These are phyloP conservation scores for Solenopsis fugax DNA, from an alignment of 1,140 invertebrate species.

Conservation along the genomic window DNA sequence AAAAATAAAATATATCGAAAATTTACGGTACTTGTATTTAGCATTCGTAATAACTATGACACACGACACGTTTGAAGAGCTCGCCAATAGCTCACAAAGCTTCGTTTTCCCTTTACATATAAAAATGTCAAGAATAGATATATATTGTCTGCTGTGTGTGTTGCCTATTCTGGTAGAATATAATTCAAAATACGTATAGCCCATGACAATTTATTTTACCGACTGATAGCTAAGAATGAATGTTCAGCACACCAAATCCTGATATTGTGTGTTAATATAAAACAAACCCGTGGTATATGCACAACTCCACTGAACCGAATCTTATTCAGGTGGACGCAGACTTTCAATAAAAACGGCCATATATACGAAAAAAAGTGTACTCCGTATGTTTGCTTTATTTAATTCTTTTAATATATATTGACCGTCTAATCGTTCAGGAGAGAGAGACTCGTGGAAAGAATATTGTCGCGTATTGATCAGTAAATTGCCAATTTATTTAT, in stretches of 20 bases:
- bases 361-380: constrained; percentile 36
- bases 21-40: constrained; percentile 15
- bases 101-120: constrained; percentile 31
- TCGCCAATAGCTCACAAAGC: constrained; percentile 34
- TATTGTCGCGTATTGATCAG: background rate
- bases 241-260: constrained; percentile 63
- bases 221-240: constrained; percentile 60
- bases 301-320: constrained; percentile 52
- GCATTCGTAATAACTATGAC: constrained; percentile 39
- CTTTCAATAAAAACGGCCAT: constrained; percentile 41
- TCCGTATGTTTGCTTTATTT: constrained; percentile 39
- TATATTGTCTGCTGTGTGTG: constrained; percentile 16
- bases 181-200: constrained; percentile 65
- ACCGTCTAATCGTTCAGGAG: constrained; percentile 41
- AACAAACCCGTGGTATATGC: constrained; percentile 55
- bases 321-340: constrained; percentile 52
- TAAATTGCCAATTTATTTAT: constrained; percentile 38
- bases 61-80: constrained; percentile 21
- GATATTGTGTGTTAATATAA: constrained; percentile 63
- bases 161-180: constrained; percentile 57
- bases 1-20: background rate
- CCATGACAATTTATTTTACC: constrained; percentile 63
- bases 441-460: constrained; percentile 6
- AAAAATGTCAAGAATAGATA: constrained; percentile 52
- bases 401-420: constrained; percentile 48